A percentile compares a stretch with the other conserved stretches of the same genome.
Conservation (phyloP, 2,113 vertebrate genomes). For the Chionomys nivalis region DNA sequence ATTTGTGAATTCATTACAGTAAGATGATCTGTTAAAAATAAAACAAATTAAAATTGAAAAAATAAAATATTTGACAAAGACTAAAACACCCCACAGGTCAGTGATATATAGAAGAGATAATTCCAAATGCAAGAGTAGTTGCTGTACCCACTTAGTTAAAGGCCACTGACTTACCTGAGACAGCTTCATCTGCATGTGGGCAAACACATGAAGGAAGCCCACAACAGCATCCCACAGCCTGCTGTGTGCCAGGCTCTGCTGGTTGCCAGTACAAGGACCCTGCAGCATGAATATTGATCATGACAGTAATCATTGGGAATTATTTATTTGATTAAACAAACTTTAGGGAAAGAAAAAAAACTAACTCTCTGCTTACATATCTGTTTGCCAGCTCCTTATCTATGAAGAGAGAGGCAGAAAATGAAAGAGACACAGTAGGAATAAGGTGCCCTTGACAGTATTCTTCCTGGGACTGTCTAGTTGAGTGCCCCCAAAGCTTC, state of each 20-base stretch:
- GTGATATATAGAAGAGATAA: neutral
- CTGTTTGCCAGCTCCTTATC: neutral
- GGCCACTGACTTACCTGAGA: constrained; percentile 89
- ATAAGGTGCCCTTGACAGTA: neutral
- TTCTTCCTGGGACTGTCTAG: neutral
- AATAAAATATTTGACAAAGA: neutral
- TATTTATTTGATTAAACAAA: neutral
- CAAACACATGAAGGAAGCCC: constrained; percentile 97
- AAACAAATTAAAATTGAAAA: neutral
- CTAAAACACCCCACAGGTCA: neutral
- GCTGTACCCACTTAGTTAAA: accelerated
- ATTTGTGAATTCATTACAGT: neutral
- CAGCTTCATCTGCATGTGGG: constrained; percentile 99
- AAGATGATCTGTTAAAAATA: neutral
- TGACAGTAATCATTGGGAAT: neutral
- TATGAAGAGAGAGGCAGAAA: neutral
- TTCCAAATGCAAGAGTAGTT: neutral
- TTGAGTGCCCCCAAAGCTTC: neutral
- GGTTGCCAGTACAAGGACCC: constrained; percentile 98
- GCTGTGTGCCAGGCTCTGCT: constrained; percentile 97
- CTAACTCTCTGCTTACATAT: neutral
- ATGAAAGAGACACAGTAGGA: neutral
- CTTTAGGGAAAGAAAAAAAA: neutral
- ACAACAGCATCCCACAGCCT: constrained; percentile 98
- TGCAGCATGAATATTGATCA: constrained; percentile 66